Evolutionary conservation across 2,888 invertebrate genomes (phyloP).

Genomic region (Heliconius cydno): DNA sequence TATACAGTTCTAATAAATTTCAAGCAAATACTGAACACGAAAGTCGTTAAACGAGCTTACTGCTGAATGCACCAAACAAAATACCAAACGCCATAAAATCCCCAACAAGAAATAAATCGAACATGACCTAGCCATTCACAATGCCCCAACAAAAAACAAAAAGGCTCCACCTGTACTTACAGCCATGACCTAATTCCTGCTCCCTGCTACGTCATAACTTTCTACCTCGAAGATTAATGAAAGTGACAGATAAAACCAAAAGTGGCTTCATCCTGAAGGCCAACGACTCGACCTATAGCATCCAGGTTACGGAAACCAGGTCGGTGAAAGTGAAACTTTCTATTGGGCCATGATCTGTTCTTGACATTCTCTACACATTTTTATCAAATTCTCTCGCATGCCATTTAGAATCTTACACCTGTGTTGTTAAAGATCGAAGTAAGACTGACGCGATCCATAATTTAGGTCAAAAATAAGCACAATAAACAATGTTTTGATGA

Average conservation of each 20-base stretch:
- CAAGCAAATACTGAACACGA: not conserved
- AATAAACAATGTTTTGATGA: slow-evolving; percentile 44
- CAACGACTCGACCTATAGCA: slow-evolving; percentile 72
- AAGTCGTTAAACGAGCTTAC: slow-evolving; percentile 12
- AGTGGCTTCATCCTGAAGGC: slow-evolving; percentile 75
- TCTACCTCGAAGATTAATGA: slow-evolving; percentile 67
- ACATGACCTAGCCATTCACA: slow-evolving; percentile 27
- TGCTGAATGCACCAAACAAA: slow-evolving; percentile 6
- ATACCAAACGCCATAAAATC: not conserved
- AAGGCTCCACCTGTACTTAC: slow-evolving; percentile 34
- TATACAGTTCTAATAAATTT: not conserved
- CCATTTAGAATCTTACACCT: slow-evolving; percentile 31
- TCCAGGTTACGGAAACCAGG: slow-evolving; percentile 60
- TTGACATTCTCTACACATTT: slow-evolving; percentile 65
- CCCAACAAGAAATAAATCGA: slow-evolving; percentile 16
- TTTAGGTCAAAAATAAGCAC: slow-evolving; percentile 37
- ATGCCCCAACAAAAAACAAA: slow-evolving; percentile 34
- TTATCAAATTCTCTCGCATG: slow-evolving; percentile 34
- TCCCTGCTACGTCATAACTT: slow-evolving; percentile 69
- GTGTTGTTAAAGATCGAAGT: slow-evolving; percentile 26
- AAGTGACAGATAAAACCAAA: slow-evolving; percentile 77
- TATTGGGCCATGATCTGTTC: slow-evolving; percentile 75
- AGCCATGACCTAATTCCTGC: slow-evolving; percentile 52
- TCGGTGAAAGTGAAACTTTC: slow-evolving; percentile 78
- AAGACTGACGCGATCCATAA: not conserved